Percentiles rank a stretch among this genome's conserved stretches.
These are phyloP conservation scores for Bombylius discolor DNA, from an alignment of 2,888 invertebrate genomes.

Conservation along the genomic window DNA sequence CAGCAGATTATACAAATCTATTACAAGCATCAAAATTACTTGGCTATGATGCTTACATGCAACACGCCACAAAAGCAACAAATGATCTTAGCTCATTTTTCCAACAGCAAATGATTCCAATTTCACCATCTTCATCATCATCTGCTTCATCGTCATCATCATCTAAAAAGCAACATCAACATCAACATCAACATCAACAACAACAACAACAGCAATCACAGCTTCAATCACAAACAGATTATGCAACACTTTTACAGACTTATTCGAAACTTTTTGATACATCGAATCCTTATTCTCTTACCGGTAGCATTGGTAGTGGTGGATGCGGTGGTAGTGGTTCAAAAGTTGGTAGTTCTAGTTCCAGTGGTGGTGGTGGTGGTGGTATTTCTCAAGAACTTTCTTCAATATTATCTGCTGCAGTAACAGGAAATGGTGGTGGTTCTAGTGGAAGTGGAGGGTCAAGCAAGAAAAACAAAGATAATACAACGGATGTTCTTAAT, in stretches of 20 bases:
- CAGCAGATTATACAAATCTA: conserved; percentile 32
- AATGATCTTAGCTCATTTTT: conserved; percentile 21
- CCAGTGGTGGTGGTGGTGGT: neutral
- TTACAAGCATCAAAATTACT: conserved; percentile 33
- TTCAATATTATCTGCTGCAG: conserved; percentile 23
- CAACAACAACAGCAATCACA: conserved; percentile 24
- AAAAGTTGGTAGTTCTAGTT: conserved; percentile 4
- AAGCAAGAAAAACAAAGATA: conserved; percentile 7
- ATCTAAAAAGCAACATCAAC: conserved; percentile 19
- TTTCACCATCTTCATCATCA: conserved; percentile 8
- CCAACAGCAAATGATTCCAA: conserved; percentile 14
- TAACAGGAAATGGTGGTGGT: conserved; percentile 12
- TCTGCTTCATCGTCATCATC: conserved; percentile 7
- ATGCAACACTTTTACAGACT: conserved; percentile 31
- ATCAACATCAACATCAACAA: conserved; percentile 19
- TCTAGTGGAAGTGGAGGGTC: conserved; percentile 21
- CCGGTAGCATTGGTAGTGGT: neutral
- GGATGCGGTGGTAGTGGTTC: conserved; percentile 17
- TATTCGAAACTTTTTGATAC: conserved; percentile 34
- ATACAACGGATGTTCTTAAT: conserved; percentile 28
- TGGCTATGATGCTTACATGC: conserved; percentile 35
- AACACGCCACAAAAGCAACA: conserved; percentile 30
- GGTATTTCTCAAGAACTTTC: conserved; percentile 25
- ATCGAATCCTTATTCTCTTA: conserved; percentile 24
- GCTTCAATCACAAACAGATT: conserved; percentile 26